A percentile compares a stretch with the other conserved stretches of the same genome.
phyloP scores from a whole-genome alignment of 2,113 vertebrate genomes.

The Aix galericulata region DNA sequence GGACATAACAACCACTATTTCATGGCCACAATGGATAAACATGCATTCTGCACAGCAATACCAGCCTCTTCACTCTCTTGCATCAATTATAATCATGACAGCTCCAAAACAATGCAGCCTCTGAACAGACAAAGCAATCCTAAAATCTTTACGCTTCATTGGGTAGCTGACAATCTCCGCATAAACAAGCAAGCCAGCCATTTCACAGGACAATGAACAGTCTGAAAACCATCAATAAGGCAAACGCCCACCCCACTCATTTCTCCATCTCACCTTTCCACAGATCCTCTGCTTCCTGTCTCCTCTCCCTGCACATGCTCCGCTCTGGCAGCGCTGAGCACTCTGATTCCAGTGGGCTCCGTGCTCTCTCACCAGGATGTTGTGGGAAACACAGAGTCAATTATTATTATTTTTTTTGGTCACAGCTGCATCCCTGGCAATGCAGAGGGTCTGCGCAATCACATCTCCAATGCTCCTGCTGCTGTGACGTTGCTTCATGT shows the following conservation, averaged over 20 bases:
- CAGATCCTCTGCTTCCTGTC: neutral
- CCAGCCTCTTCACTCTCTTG: neutral
- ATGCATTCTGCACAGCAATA: neutral
- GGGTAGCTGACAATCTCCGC: neutral
- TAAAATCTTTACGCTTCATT: neutral
- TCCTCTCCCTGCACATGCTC: neutral
- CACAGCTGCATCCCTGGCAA: conserved; percentile 76
- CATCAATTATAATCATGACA: neutral
- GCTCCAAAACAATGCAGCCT: neutral
- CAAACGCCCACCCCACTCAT: neutral
- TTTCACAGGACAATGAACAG: rapidly evolving
- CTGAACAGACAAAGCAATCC: conserved; percentile 3
- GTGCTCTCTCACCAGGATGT: conserved; percentile 8
- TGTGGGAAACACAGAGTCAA: conserved; percentile 22
- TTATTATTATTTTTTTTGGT: neutral
- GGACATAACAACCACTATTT: neutral
- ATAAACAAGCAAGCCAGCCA: neutral
- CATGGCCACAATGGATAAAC: conserved; percentile 7
- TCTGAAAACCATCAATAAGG: neutral
- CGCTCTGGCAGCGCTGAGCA: neutral
- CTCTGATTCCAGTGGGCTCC: neutral
- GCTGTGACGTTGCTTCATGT: conserved; percentile 74
- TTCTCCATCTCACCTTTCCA: conserved; percentile 50
- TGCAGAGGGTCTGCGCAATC: conserved; percentile 81
- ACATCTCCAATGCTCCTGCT: conserved; percentile 55